Evolutionary conservation across 35 echinoderm and acorn worm species (phyloP).

Genomic region (Heliocidaris erythrogramma): DNA sequence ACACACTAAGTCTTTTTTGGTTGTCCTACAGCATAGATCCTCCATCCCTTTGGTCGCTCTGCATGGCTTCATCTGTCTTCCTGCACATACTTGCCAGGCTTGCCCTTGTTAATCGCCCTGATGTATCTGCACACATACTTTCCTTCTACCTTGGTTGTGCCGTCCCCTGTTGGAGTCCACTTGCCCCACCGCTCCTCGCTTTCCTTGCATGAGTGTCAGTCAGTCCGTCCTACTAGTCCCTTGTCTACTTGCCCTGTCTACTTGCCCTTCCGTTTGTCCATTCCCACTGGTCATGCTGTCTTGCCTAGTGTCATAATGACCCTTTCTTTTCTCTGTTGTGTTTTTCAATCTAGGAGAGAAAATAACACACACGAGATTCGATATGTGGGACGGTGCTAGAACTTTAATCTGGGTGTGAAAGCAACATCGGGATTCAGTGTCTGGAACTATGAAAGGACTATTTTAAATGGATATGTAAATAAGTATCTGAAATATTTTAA

Average conservation of each 20-base stretch:
- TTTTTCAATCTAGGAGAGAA: slow-evolving; percentile 31
- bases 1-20: not conserved
- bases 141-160: not conserved
- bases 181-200: not conserved
- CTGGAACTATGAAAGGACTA: too few species aligned
- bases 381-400: not conserved
- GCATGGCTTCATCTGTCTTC: not conserved
- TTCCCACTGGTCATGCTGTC: not conserved
- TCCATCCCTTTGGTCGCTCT: not conserved
- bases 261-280: not conserved
- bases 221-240: not conserved
- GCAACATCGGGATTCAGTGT: too few species aligned
- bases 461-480: too few species aligned
- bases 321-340: slow-evolving; percentile 44
- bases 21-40: not conserved
- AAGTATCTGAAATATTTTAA: too few species aligned
- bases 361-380: too few species aligned
- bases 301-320: slow-evolving; percentile 13
- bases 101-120: not conserved
- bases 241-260: not conserved
- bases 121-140: not conserved
- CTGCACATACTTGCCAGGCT: not conserved
- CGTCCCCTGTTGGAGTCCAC: not conserved
- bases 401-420: not conserved
- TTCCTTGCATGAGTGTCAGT: not conserved